Percentiles rank a stretch among this genome's conserved stretches.
Evolutionary conservation across 2,113 vertebrate species (phyloP).

Genomic region (Microcebus lehilahytsara): DNA sequence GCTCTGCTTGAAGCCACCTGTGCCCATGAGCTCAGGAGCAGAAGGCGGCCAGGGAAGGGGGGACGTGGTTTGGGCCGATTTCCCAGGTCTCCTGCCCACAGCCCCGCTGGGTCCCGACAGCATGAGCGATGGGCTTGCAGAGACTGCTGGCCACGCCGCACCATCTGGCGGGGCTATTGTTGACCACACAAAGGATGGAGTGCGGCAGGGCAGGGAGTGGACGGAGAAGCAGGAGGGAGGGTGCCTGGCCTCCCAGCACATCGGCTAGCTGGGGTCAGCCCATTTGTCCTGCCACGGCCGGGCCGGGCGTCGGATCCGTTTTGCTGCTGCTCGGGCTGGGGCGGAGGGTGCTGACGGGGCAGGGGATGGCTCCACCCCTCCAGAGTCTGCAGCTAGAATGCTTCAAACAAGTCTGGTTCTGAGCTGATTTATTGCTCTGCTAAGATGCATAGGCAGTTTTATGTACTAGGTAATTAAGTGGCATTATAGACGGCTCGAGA

Average conservation of each 20-base stretch:
- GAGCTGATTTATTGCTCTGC: slow-evolving; percentile 61
- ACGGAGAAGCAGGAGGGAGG: neutral
- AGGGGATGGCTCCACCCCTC: no score
- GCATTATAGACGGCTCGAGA: slow-evolving; percentile 46
- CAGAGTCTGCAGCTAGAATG: neutral
- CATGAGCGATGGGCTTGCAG: slow-evolving; percentile 53
- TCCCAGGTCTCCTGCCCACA: slow-evolving; percentile 44
- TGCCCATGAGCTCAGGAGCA: neutral
- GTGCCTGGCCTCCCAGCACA: neutral
- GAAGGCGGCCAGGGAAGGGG: neutral
- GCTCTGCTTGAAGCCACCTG: neutral
- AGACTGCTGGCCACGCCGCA: neutral
- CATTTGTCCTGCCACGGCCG: fast-evolving
- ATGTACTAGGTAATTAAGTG: slow-evolving; percentile 73
- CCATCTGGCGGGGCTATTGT: slow-evolving; percentile 73
- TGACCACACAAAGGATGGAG: slow-evolving; percentile 57
- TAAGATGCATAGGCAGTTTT: slow-evolving; percentile 67
- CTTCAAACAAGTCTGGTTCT: neutral
- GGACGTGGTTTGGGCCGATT: neutral
- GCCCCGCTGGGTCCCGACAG: slow-evolving; percentile 34
- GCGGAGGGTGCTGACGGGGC: neutral
- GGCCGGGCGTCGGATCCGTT: neutral
- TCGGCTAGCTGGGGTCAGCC: fast-evolving
- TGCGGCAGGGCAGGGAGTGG: neutral
- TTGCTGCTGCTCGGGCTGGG: neutral